phyloP scores from a whole-genome alignment of 2,113 vertebrate genomes.

The Gnathonemus longibarbis region DNA sequence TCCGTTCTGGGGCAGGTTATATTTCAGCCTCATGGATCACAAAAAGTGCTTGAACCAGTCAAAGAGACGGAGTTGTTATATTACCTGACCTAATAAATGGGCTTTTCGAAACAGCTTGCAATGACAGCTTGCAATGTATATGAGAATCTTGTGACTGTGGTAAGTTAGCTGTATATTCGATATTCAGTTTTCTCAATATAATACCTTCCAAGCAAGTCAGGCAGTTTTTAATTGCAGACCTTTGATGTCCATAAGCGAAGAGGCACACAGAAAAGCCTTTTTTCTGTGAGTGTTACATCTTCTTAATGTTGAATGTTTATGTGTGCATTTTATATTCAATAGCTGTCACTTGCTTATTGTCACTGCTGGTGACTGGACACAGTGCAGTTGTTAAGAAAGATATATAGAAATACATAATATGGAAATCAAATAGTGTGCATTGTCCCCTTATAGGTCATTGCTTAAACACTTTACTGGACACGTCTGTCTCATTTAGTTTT shows the following conservation, averaged over 20 bases:
- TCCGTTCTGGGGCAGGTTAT: not conserved
- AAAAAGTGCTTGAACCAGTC: not conserved
- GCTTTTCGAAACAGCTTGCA: not conserved
- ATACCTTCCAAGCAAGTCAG: not conserved
- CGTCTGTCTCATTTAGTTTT: not conserved
- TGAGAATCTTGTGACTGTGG: not conserved
- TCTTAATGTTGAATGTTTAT: too few species aligned
- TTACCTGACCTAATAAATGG: not conserved
- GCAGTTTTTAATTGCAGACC: not conserved
- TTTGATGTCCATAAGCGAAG: not conserved
- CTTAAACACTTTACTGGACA: not conserved
- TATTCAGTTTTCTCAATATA: not conserved
- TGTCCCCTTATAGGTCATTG: not conserved
- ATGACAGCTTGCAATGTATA: not conserved
- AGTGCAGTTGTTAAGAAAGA: not conserved
- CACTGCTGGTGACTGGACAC: not conserved
- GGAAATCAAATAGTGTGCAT: not conserved
- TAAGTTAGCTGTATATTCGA: not conserved
- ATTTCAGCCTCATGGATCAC: not conserved
- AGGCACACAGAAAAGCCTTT: too few species aligned
- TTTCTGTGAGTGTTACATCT: too few species aligned
- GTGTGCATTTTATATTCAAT: too few species aligned
- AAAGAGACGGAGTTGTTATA: not conserved
- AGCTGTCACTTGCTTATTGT: not conserved
- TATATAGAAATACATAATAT: not conserved